These are phyloP conservation scores for Cygnus olor DNA, from an alignment of 2,797 vertebrate species.

Conservation along the genomic window DNA sequence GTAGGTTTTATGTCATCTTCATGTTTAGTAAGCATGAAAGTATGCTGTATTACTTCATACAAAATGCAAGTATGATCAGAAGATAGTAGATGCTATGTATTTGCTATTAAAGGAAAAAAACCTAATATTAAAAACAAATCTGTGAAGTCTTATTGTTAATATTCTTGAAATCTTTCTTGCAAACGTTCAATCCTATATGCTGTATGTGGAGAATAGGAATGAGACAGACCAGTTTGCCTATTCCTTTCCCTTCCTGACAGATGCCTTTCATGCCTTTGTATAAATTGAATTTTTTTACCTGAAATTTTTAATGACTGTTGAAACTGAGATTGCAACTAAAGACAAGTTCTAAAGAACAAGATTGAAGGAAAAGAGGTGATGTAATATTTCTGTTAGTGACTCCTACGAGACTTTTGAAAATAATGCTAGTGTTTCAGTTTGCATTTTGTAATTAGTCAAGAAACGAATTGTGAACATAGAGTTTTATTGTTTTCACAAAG, in stretches of 20 bases:
- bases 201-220: neutral
- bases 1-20: neutral
- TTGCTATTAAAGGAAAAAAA: neutral
- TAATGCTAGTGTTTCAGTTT: neutral
- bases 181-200: neutral
- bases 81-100: neutral
- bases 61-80: neutral
- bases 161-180: neutral
- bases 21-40: neutral
- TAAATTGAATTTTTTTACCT: neutral
- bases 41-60: neutral
- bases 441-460: neutral
- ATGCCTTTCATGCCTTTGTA: neutral
- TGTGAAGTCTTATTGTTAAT: neutral
- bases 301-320: neutral
- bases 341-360: neutral
- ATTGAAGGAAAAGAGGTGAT: neutral
- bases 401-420: neutral
- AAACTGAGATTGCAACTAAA: neutral
- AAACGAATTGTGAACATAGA: neutral
- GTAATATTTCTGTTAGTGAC: neutral
- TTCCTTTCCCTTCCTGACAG: neutral
- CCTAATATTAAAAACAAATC: neutral
- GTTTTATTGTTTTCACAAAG: neutral
- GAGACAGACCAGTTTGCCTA: neutral